Percentiles rank a stretch among this genome's conserved stretches.
These are phyloP conservation scores for Plagodis dolabraria DNA, from an alignment of 2,888 invertebrate genomes.

Conservation along the genomic window DNA sequence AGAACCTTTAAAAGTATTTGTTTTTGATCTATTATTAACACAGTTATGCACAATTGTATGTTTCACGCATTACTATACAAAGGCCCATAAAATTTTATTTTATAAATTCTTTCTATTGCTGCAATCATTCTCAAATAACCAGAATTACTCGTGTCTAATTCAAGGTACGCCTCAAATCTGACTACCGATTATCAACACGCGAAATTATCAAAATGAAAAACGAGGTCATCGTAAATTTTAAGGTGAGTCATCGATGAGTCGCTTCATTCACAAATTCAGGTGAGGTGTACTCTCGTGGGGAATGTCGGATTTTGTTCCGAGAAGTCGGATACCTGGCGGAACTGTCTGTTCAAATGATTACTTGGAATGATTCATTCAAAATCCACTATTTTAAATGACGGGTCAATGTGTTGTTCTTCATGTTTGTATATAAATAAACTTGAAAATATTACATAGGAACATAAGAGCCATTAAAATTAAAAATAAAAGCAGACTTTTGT, in stretches of 20 bases:
- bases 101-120: not conserved
- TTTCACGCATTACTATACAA: too few species aligned
- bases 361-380: slow-evolving; percentile 27
- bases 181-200: slow-evolving; percentile 18
- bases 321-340: slow-evolving; percentile 47
- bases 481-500: too few species aligned
- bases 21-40: too few species aligned
- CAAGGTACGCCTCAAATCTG: slow-evolving; percentile 19
- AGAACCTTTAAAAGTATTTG: too few species aligned
- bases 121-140: slow-evolving; percentile 2
- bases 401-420: too few species aligned
- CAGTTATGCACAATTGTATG: too few species aligned
- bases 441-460: too few species aligned
- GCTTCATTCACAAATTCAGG: slow-evolving; percentile 49
- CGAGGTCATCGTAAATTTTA: slow-evolving; percentile 35
- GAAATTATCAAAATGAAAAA: slow-evolving; percentile 28
- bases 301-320: slow-evolving; percentile 45
- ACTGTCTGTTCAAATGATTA: slow-evolving; percentile 28
- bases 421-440: too few species aligned
- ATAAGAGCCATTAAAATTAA: too few species aligned
- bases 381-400: not conserved
- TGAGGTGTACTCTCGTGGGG: slow-evolving; percentile 34
- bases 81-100: too few species aligned
- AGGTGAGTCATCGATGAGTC: slow-evolving; percentile 49
- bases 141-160: slow-evolving; percentile 13